Evolutionary conservation across 1,140 invertebrate genomes (phyloP).

Genomic region (Holcopasites calliopsidis): DNA sequence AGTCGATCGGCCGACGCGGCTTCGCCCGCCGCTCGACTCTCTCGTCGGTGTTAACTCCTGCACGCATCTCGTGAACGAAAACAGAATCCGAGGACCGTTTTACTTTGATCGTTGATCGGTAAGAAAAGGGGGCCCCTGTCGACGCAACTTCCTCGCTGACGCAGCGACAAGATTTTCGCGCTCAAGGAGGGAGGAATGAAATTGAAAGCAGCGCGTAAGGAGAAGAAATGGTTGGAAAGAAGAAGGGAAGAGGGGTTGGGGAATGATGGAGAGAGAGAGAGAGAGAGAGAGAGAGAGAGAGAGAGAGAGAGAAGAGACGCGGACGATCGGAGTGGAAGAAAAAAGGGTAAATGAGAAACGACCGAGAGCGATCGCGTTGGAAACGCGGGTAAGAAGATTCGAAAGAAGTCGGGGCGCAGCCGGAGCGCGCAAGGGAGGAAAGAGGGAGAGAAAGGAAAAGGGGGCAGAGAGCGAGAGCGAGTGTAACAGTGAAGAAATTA

Average conservation of each 20-base stretch:
- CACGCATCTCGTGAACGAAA: conserved; percentile 57
- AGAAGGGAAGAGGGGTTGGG: not conserved
- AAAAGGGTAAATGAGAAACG: conserved; percentile 36
- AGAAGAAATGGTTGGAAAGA: conserved; percentile 37
- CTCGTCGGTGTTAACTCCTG: not conserved
- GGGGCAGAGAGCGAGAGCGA: conserved; percentile 50
- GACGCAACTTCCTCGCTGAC: too few species aligned
- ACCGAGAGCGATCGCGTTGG: conserved; percentile 5
- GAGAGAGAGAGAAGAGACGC: conserved; percentile 7
- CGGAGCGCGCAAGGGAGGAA: conserved; percentile 1
- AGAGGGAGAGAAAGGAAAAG: conserved; percentile 16
- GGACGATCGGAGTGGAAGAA: not conserved
- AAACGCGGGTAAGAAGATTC: conserved; percentile 28
- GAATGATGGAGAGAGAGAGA: conserved; percentile 15
- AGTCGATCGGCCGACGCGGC: conserved; percentile 72
- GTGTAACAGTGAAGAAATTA: conserved; percentile 80
- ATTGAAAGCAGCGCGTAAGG: not conserved
- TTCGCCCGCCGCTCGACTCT: conserved; percentile 42
- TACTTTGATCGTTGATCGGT: too few species aligned
- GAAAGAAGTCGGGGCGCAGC: not conserved
- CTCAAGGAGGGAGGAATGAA: too few species aligned
- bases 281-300: conserved; percentile 26
- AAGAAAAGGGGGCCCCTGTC: too few species aligned
- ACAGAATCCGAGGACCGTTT: conserved; percentile 15
- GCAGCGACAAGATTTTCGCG: too few species aligned